Percentiles rank a stretch among this genome's conserved stretches.
These are phyloP conservation scores for Tachycineta bicolor DNA, from an alignment of 2,113 vertebrate species.

Conservation along the genomic window DNA sequence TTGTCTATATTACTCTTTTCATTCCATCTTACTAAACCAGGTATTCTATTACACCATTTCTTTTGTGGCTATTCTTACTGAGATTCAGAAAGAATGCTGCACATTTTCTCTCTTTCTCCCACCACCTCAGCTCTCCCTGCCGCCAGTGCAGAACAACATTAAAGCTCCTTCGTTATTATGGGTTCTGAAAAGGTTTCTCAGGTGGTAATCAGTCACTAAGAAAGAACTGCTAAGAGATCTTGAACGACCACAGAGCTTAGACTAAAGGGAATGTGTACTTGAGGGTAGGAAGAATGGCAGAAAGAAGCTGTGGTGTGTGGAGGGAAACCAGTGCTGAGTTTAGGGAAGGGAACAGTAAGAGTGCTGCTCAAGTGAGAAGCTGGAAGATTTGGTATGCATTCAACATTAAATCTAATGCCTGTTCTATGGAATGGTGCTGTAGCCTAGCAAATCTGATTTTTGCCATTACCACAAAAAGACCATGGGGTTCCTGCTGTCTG, in stretches of 20 bases:
- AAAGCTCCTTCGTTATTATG: background rate
- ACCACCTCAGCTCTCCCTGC: rapidly evolving
- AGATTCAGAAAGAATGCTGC: background rate
- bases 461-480: background rate
- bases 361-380: background rate
- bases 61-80: background rate
- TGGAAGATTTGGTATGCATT: background rate
- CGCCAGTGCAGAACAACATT: rapidly evolving
- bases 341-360: background rate
- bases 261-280: background rate
- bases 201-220: background rate
- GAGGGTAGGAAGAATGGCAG: background rate
- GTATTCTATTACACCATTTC: background rate
- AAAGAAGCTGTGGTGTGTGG: background rate
- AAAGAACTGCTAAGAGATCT: background rate
- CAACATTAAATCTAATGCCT: background rate
- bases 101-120: background rate
- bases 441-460: background rate
- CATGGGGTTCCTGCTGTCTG: rapidly evolving
- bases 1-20: background rate
- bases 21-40: background rate
- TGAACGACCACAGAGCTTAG: background rate
- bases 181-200: background rate
- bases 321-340: background rate
- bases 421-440: background rate